phyloP scores from a whole-genome alignment of 1,140 invertebrate genomes.

The Procambarus virginalis region DNA sequence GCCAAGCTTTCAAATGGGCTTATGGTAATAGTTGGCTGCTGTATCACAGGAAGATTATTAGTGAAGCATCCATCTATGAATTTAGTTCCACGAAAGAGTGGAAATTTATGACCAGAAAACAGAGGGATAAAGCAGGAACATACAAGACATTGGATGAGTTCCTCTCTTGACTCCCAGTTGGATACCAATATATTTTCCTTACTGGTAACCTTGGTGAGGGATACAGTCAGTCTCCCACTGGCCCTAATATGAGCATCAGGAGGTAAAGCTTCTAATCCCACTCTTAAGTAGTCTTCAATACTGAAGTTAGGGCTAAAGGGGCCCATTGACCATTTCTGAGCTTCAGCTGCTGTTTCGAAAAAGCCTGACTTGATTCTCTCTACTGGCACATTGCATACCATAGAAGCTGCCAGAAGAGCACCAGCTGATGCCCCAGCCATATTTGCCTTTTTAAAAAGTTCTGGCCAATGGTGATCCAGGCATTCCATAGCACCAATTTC shows the following conservation, averaged over 20 bases:
- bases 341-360: slow-evolving; percentile 87
- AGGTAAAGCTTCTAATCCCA: slow-evolving; percentile 88
- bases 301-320: slow-evolving; percentile 97
- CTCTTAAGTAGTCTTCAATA: slow-evolving; percentile 89
- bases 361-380: slow-evolving; percentile 85
- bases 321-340: slow-evolving; percentile 88
- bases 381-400: slow-evolving; percentile 52
- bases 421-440: slow-evolving; percentile 65
- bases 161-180: slow-evolving; percentile 91
- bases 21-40: slow-evolving; percentile 93
- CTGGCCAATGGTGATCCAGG: slow-evolving; percentile 47
- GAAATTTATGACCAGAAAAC: slow-evolving; percentile 94
- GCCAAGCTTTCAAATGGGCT: slow-evolving; percentile 98
- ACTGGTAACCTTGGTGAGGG: slow-evolving; percentile 93
- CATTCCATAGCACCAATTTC: slow-evolving; percentile 62
- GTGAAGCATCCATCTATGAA: slow-evolving; percentile 98
- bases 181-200: slow-evolving; percentile 84
- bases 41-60: slow-evolving; percentile 90
- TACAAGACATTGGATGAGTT: slow-evolving; percentile 91
- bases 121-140: slow-evolving; percentile 97
- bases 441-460: slow-evolving; percentile 19
- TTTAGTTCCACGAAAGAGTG: slow-evolving; percentile 89
- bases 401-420: slow-evolving; percentile 55
- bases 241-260: slow-evolving; percentile 92
- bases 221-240: slow-evolving; percentile 92